phyloP scores from a whole-genome alignment of 2,113 vertebrate genomes.

The Cebidichthys violaceus region DNA sequence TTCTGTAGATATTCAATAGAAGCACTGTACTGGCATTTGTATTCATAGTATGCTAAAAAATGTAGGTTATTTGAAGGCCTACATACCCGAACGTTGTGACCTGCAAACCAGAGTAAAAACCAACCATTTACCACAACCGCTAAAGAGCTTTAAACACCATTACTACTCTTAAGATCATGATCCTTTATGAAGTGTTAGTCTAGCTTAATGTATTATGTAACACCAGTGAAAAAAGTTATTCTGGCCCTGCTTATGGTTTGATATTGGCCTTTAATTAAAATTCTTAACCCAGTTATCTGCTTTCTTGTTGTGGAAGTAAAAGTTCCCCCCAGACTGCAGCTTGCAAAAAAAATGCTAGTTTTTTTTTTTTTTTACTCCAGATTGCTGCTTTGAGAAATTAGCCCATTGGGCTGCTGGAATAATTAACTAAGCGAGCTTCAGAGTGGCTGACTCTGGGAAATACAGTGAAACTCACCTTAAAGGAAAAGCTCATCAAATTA shows the following conservation, averaged over 20 bases:
- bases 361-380: background rate
- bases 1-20: background rate
- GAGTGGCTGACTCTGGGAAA: slow-evolving; percentile 3
- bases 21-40: too few relatives aligned
- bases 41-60: too few relatives aligned
- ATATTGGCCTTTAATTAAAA: slow-evolving; percentile 50
- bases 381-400: slow-evolving; percentile 31
- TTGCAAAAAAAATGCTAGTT: background rate
- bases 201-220: background rate
- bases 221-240: background rate
- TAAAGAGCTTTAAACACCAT: background rate
- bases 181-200: background rate
- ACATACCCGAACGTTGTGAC: too few relatives aligned
- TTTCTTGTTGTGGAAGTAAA: slow-evolving; percentile 23
- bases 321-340: slow-evolving; percentile 40
- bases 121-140: background rate
- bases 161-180: background rate
- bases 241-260: background rate
- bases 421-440: slow-evolving; percentile 23
- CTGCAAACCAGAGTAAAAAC: too few relatives aligned
- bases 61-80: too few relatives aligned
- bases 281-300: slow-evolving; percentile 11
- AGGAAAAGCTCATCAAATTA: background rate
- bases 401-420: slow-evolving; percentile 26
- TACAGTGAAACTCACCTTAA: background rate